Evolutionary conservation across 2,797 vertebrate species (phyloP).

Genomic region (Morus bassanus): DNA sequence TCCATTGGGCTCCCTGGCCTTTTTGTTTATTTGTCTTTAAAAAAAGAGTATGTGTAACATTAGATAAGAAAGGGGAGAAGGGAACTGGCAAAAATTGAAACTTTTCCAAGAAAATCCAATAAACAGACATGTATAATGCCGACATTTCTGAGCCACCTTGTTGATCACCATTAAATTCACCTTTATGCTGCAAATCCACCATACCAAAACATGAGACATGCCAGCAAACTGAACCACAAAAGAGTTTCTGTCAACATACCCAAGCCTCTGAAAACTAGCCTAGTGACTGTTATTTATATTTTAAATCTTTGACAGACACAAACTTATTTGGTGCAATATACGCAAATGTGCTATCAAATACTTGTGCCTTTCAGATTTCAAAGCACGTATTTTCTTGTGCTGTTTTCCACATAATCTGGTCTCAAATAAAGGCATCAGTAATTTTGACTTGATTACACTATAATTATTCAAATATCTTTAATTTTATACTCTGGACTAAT

Average conservation of each 20-base stretch:
- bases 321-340: constrained; percentile 12
- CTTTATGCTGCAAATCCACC: not conserved
- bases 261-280: not conserved
- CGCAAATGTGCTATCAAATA: constrained; percentile 50
- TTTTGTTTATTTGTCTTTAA: not conserved
- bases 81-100: not conserved
- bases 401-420: constrained; percentile 69
- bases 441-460: constrained; percentile 78
- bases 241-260: not conserved
- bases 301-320: not conserved
- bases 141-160: not conserved
- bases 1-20: not conserved
- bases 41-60: not conserved
- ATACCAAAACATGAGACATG: not conserved
- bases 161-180: not conserved
- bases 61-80: not conserved
- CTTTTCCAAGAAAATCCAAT: not conserved
- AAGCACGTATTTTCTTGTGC: constrained; percentile 62
- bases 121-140: not conserved
- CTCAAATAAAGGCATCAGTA: constrained; percentile 73
- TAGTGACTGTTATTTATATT: not conserved
- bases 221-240: not conserved
- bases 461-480: constrained; percentile 80
- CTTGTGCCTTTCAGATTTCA: constrained; percentile 63
- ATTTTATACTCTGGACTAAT: constrained; percentile 74